Evolutionary conservation across 2,888 invertebrate genomes (phyloP).

Genomic region (Stictocephala bisonia): DNA sequence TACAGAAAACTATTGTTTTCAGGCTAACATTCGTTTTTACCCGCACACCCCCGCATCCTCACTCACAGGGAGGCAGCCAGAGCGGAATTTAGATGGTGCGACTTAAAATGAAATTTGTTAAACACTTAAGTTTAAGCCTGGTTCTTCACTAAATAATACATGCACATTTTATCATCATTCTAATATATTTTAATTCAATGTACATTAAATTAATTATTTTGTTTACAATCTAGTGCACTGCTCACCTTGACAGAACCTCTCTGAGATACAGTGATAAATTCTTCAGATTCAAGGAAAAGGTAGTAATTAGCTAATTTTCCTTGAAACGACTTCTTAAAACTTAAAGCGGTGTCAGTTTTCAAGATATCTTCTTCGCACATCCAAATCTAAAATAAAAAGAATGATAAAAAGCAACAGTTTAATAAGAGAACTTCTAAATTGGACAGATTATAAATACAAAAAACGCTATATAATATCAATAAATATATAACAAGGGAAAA

Average conservation of each 20-base stretch:
- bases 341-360: background rate
- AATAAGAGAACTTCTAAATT: too few relatives aligned
- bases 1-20: too few relatives aligned
- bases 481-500: too few relatives aligned
- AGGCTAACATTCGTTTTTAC: too few relatives aligned
- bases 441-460: too few relatives aligned
- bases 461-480: too few relatives aligned
- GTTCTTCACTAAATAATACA: background rate
- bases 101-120: too few relatives aligned
- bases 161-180: background rate
- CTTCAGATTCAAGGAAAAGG: background rate
- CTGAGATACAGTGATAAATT: background rate
- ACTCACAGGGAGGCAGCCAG: too few relatives aligned
- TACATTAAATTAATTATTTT: background rate
- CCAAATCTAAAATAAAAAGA: background rate
- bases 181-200: background rate
- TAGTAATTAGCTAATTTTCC: background rate
- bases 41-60: too few relatives aligned
- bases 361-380: background rate
- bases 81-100: too few relatives aligned
- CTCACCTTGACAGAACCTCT: constrained; percentile 1
- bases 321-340: background rate
- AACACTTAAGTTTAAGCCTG: too few relatives aligned
- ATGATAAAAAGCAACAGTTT: too few relatives aligned
- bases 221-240: background rate